Evolutionary conservation across 2,797 vertebrate species (phyloP).

Genomic region (Synaphobranchus kaupii): DNA sequence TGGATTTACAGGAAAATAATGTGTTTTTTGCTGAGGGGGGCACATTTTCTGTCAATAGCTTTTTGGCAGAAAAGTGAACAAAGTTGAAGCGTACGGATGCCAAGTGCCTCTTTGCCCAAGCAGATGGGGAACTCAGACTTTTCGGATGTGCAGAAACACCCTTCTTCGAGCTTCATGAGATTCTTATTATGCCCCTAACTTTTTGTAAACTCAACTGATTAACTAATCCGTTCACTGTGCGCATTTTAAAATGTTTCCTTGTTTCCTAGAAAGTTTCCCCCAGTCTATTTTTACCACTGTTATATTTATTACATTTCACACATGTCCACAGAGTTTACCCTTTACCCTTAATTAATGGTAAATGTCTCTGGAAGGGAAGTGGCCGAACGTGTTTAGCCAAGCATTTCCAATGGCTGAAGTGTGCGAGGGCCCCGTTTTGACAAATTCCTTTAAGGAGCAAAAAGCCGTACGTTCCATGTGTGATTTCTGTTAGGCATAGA

Average conservation of each 20-base stretch:
- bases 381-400: constrained; percentile 70
- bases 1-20: constrained; percentile 3
- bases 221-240: background rate
- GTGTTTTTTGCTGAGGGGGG: constrained; percentile 19
- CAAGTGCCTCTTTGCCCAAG: constrained; percentile 2
- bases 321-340: constrained; percentile 69
- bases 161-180: background rate
- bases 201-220: background rate
- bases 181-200: background rate
- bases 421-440: constrained; percentile 69
- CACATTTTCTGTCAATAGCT: constrained; percentile 18
- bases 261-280: constrained; percentile 77
- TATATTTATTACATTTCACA: constrained; percentile 78
- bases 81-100: background rate
- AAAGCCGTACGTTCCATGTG: constrained; percentile 61
- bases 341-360: constrained; percentile 69
- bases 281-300: constrained; percentile 75
- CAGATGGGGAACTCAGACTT: background rate
- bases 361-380: constrained; percentile 74
- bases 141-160: background rate
- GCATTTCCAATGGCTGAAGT: constrained; percentile 46
- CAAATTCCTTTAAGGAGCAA: constrained; percentile 76
- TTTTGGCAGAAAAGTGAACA: constrained; percentile 12
- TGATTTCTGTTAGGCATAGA: constrained; percentile 70
- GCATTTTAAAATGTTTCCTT: background rate